Conservation (phyloP, 2,797 vertebrate genomes). For the Malacoraja senta region DNA sequence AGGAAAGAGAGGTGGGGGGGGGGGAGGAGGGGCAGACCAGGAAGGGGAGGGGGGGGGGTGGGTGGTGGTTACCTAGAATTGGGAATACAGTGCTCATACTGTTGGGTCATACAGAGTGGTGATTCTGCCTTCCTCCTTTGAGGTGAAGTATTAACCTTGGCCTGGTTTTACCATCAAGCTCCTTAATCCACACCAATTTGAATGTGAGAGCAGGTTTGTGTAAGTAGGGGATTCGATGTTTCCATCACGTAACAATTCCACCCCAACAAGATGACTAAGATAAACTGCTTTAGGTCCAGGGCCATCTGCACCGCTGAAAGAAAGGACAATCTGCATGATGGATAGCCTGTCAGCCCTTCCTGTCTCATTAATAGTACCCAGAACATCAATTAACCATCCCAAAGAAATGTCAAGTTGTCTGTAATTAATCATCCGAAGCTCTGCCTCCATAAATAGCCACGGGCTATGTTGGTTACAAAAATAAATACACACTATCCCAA, state of each 20-base stretch:
- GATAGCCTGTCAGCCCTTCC: not conserved
- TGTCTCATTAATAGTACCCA: not conserved
- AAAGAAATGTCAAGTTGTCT: not conserved
- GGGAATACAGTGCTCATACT: too few relatives aligned
- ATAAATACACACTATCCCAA: not conserved
- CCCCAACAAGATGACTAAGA: not conserved
- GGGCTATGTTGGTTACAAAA: not conserved
- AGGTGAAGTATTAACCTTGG: not conserved
- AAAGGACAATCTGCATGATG: not conserved
- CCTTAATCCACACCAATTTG: not conserved
- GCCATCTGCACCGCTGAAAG: not conserved
- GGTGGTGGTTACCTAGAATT: too few relatives aligned
- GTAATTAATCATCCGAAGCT: constrained; percentile 10
- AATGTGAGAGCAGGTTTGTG: not conserved
- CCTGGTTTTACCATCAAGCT: not conserved
- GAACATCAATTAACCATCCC: not conserved
- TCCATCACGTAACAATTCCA: not conserved
- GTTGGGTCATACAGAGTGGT: too few relatives aligned
- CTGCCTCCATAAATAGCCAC: not conserved
- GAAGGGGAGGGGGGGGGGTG: too few relatives aligned
- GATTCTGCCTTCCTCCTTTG: not conserved
- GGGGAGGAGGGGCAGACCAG: too few relatives aligned
- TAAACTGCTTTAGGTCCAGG: not conserved
- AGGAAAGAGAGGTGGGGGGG: too few relatives aligned
- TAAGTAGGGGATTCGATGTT: not conserved